These are phyloP conservation scores for Machimus atricapillus DNA, from an alignment of 2,888 invertebrate species.

Conservation along the genomic window DNA sequence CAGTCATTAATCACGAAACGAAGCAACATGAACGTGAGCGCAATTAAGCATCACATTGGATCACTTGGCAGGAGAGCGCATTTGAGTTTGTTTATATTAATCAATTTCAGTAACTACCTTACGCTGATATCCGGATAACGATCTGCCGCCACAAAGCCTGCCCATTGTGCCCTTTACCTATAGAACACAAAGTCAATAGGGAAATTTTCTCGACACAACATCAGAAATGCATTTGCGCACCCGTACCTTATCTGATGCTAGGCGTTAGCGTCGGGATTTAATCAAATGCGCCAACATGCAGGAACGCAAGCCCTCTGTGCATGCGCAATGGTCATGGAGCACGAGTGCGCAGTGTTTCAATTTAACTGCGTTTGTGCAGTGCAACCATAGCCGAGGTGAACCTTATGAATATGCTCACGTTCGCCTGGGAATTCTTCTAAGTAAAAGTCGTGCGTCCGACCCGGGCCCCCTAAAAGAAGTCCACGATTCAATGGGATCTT, in stretches of 20 bases:
- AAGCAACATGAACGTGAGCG: neutral
- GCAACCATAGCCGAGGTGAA: neutral
- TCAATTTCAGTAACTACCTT: conserved; percentile 4
- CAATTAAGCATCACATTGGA: conserved; percentile 8
- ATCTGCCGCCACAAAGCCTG: conserved; percentile 8
- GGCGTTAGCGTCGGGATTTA: conserved; percentile 13
- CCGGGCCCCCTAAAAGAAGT: neutral
- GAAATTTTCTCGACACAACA: conserved; percentile 9
- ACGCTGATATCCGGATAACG: conserved; percentile 5
- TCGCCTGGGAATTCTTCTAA: neutral
- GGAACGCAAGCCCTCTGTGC: neutral
- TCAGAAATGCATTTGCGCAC: conserved; percentile 24
- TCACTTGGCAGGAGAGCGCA: neutral
- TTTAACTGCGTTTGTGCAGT: conserved; percentile 2
- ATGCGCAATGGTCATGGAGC: conserved; percentile 1
- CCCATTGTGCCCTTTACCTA: neutral
- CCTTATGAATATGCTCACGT: conserved; percentile 29
- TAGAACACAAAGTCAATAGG: conserved; percentile 3
- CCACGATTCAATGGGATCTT: neutral
- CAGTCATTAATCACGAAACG: neutral
- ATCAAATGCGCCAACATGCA: conserved; percentile 16
- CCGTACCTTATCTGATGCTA: conserved; percentile 11
- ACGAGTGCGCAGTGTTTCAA: neutral
- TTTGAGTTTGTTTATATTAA: conserved; percentile 1
- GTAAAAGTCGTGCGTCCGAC: conserved; percentile 10